Evolutionary conservation across 1,140 invertebrate genomes (phyloP).

Genomic region (Carposina sasakii): DNA sequence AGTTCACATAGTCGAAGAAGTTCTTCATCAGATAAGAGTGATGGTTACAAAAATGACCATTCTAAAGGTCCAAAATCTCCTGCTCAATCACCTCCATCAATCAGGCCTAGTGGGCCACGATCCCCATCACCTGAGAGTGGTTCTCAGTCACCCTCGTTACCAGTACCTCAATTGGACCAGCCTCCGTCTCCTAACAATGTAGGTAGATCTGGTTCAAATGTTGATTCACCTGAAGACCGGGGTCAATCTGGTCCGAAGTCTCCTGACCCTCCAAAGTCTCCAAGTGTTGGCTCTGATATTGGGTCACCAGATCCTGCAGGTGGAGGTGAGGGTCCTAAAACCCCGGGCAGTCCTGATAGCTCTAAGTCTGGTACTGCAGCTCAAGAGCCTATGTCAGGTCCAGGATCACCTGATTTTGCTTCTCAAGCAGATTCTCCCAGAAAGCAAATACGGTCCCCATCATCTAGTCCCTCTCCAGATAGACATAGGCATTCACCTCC

Average conservation of each 20-base stretch:
- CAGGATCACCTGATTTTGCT: conserved; percentile 44
- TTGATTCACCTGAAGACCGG: conserved; percentile 62
- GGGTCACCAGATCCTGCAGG: conserved; percentile 40
- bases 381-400: conserved; percentile 39
- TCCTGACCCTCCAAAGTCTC: conserved; percentile 48
- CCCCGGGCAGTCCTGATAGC: conserved; percentile 45
- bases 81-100: conserved; percentile 30
- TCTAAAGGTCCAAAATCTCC: conserved; percentile 50
- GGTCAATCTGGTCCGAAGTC: conserved; percentile 48
- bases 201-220: conserved; percentile 57
- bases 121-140: conserved; percentile 27
- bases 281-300: conserved; percentile 52
- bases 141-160: conserved; percentile 16
- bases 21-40: conserved; percentile 56
- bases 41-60: conserved; percentile 51
- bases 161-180: conserved; percentile 28
- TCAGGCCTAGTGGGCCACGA: background rate
- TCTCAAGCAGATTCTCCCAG: conserved; percentile 35
- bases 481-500: conserved; percentile 40
- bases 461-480: conserved; percentile 48
- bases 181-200: conserved; percentile 50
- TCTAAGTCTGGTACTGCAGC: conserved; percentile 37
- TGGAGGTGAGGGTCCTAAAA: conserved; percentile 38
- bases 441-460: conserved; percentile 28
- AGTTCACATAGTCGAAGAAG: conserved; percentile 60